Percentiles rank a stretch among this genome's conserved stretches.
Conservation (phyloP, 2,888 invertebrate species). For the Acleris sparsana region DNA sequence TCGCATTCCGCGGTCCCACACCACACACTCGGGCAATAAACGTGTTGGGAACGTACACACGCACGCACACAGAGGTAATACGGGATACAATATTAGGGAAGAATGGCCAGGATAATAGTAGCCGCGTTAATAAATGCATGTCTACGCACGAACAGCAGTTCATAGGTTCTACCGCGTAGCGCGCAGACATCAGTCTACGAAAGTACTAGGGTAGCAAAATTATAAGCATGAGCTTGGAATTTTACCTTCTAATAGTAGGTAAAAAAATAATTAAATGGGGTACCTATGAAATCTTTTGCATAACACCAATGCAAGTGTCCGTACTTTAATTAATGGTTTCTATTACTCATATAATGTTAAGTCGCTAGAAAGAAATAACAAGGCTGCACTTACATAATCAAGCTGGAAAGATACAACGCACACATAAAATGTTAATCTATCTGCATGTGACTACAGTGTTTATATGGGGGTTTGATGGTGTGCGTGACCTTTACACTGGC, state of each 20-base stretch:
- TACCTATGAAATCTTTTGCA: neutral
- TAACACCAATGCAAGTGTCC: conserved; percentile 4
- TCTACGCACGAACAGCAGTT: neutral
- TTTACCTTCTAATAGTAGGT: neutral
- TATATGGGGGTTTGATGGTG: conserved; percentile 31
- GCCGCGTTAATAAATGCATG: neutral
- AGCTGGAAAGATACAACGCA: conserved; percentile 40
- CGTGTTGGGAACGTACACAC: conserved; percentile 37
- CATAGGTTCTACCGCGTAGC: neutral
- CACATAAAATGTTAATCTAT: conserved; percentile 54
- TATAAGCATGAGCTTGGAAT: neutral
- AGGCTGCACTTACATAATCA: conserved; percentile 39
- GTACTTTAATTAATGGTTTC: conserved; percentile 16
- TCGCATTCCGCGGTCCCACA: conserved; percentile 68
- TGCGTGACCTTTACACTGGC: conserved; percentile 40
- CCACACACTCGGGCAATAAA: conserved; percentile 49
- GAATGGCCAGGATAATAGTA: conserved; percentile 8
- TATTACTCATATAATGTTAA: conserved; percentile 24
- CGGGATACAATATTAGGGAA: conserved; percentile 28
- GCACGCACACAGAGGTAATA: conserved; percentile 36
- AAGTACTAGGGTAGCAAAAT: too few relatives aligned
- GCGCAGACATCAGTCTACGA: neutral
- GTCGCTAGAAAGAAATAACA: conserved; percentile 30
- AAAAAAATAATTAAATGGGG: too few relatives aligned
- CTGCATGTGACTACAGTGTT: conserved; percentile 48